Base-by-base conservation (phyloP, 1,140 invertebrate genomes). In the Scaptomyza montana region DNA sequence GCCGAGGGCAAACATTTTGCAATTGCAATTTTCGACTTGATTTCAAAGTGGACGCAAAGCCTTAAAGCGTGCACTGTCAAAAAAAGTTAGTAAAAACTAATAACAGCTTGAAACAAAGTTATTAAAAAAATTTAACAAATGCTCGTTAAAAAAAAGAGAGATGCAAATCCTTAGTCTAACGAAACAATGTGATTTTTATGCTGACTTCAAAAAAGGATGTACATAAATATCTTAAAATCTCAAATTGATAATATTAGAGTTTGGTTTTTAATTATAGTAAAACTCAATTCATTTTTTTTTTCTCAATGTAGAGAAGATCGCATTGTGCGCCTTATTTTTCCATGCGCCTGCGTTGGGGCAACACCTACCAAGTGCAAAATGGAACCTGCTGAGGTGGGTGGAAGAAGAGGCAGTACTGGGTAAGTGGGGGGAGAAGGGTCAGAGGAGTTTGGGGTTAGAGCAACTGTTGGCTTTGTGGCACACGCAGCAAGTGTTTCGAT, bases 1-100 rank as follows among this genome's bases (percentile, higher is more conserved):
- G 84, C 84, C 84, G 79, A 89, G 84, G 84, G 84, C 84, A 89
- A 89, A 84, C 84, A 80, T 89, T 89, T 84, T 89, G 84, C 79
- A 89, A 89, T 89, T 89, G 84, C 84, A 89, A 89, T 89, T 89
- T 89, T 89, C 84, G 84, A 89, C 84, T 89, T 89, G 76, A 89
- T 89, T 89, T 89, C 84, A 74, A 84, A 81, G 74, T 68, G 64
- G 56, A 43, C 56, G 55, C 55, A 43, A 64, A 43, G 39, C 39
- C 39, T 43, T 12, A 43, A n/a, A 43, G 39, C 12, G 12, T 43
- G 39, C 39, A 43, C 39, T n/a, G 10, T 5, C 5, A 43, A 5
- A n/a, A 43, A 43, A n/a, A 4, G 3, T 43, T 10, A 3, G 3
- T 10, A 3, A 1, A 39, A 39, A 43, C 0, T 3, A 9, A n/a